Base-by-base conservation (phyloP, 35 echinoderm and acorn worm species). In the Apostichopus californicus region DNA sequence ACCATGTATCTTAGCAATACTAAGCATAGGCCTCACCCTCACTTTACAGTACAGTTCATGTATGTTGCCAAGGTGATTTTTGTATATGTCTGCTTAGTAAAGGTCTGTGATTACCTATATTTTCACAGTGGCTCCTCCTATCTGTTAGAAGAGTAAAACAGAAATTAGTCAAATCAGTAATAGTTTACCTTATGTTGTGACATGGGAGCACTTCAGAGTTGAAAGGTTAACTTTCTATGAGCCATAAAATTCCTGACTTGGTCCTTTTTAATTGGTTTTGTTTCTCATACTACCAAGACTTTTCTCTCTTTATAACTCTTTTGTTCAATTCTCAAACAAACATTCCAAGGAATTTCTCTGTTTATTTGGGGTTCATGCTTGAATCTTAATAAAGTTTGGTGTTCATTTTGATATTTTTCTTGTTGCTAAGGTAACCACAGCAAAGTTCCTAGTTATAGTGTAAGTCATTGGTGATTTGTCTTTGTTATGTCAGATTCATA, bases 141-240 rank as follows among this genome's bases (percentile, higher is more conserved):
- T 54, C 25, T 24, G 13, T 13, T 34, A 15, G 15, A 81, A 8
- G 52, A 85, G 15, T n/a, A 22, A n/a, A 58, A 59, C 10, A 85
- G 81, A 85, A 85, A 56, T 58, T 85, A 85, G 34, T 3, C 34
- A 46, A 46, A 46, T 46, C 34, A 46, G 34, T 55, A 58, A 20
- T 57, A 58, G 57, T 61, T 59, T 85, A 85, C 52, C 56, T 23
- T 59, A 85, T 85, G 81, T 85, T 85, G 54, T 58, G 56, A 85
- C 81, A 85, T 58, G 56, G 81, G 56, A 85, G 81, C 81, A 56
- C 81, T 85, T 85, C 54, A 21, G 17, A 85, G 81, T 85, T 85
- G 55, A 85, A 58, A 85, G 81, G 81, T 85, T 17, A 58, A 85
- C 81, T 85, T 85, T 85, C 81, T 85, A 85, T 85, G 81, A 85